Evolutionary conservation across 2,113 vertebrate species (phyloP).

Genomic region (Axis porcinus): DNA sequence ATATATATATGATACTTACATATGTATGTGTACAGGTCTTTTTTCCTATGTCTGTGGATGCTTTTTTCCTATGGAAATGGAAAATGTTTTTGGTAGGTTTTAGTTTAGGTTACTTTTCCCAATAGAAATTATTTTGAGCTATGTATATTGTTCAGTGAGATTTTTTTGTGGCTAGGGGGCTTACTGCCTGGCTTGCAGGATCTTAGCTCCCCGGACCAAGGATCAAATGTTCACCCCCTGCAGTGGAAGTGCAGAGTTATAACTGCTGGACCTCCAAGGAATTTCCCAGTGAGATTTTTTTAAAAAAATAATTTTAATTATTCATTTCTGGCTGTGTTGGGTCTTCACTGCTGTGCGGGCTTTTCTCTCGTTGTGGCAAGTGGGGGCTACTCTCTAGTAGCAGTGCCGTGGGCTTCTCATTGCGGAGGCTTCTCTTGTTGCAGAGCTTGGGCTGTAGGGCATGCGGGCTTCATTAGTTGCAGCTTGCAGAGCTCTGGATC

Average conservation of each 20-base stretch:
- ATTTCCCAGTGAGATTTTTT: background rate
- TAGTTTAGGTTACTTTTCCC: background rate
- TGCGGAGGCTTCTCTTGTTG: background rate
- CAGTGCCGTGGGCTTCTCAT: background rate
- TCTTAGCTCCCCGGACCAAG: background rate
- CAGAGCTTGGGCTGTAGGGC: background rate
- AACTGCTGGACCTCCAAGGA: background rate
- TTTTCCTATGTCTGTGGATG: background rate
- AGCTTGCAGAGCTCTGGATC: background rate
- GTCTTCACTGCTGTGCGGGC: background rate
- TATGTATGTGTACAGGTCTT: background rate
- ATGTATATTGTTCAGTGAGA: background rate
- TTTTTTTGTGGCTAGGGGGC: background rate
- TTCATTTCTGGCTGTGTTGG: background rate
- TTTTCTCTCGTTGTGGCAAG: background rate
- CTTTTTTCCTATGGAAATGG: background rate
- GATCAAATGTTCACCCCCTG: background rate
- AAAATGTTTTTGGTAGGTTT: background rate
- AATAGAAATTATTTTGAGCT: background rate
- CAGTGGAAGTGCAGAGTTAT: background rate
- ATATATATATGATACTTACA: background rate
- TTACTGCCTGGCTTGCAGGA: background rate
- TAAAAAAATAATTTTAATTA: background rate
- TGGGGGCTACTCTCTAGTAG: background rate
- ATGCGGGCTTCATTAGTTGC: background rate